Base-by-base conservation (phyloP, 2,113 vertebrate species). In the Passer montanus region DNA sequence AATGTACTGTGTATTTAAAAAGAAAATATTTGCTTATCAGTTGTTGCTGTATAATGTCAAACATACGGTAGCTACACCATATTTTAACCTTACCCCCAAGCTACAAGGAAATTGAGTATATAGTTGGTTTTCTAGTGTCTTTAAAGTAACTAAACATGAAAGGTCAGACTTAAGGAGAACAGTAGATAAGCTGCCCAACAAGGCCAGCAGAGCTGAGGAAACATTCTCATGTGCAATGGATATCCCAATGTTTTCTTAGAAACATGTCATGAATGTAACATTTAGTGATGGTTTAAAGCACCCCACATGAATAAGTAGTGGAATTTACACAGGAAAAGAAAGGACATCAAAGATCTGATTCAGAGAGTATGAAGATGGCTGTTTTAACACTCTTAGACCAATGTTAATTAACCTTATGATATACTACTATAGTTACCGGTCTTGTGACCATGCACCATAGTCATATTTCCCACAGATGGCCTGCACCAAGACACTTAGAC, bases 1-100 rank as follows among this genome's bases (percentile, higher is more conserved):
- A 94, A 89, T 18, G 27, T 56, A 91, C 44, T 26, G 9, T 60
- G 64, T 30, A 85, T 94, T 97, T 89, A 70, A 87, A 97, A 95
- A 88, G 89, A 97, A 97, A 97, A 97, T 89, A 95, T 94, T 97
- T 94, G 80, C 90, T 94, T 92, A 97, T 95, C 85, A 63, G 47
- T 87, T 77, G 55, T 52, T 87, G 80, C 56, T 89, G 16, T 75
- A 46, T 84, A 93, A 97, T 67, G 64, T 92, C 83, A 94, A 97
- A 92, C 89, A 87, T 27, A 63, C 3, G 0, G 83, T 80, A 94
- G 77, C 89, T 93, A 93, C 95, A 89, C 67, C 91, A 15, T 93
- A 60, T 81, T 94, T 96, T 97, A 97, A 97, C 94, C 93, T 95
- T 84, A 83, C 80, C 94, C 92, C 46, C 56, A 59, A 95, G 96